Conservation (phyloP, 2,797 vertebrate species). For the Chelonia mydas region DNA sequence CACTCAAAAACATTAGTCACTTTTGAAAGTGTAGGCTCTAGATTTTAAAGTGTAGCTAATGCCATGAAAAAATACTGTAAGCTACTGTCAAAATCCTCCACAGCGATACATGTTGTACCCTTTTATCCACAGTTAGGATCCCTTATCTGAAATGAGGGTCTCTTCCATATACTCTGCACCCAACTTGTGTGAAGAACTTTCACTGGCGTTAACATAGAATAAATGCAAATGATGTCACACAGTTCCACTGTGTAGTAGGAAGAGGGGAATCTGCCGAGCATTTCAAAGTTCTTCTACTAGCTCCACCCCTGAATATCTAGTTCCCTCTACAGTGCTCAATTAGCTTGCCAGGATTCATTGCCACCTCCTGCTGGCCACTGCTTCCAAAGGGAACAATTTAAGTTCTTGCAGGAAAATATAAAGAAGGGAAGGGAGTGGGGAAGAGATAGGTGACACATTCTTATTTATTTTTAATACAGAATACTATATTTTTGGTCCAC, state of each 20-base stretch:
- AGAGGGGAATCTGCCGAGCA: background rate
- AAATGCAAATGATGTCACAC: background rate
- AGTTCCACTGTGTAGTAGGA: background rate
- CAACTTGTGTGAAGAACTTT: constrained; percentile 19
- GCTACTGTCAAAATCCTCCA: background rate
- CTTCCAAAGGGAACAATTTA: background rate
- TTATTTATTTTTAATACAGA: background rate
- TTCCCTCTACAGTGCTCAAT: background rate
- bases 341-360: background rate
- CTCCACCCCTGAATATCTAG: background rate
- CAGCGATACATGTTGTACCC: background rate
- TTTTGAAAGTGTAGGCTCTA: background rate
- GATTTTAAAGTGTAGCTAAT: background rate
- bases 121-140: background rate
- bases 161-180: background rate
- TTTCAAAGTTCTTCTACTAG: constrained; percentile 14
- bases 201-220: background rate
- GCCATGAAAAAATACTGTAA: background rate
- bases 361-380: background rate
- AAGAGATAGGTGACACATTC: background rate
- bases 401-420: constrained; percentile 14
- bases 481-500: background rate
- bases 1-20: constrained; percentile 11
- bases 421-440: background rate
- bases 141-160: background rate